Conservation (phyloP, 2,113 vertebrate species). For the Forbesichthys papilliferus region DNA sequence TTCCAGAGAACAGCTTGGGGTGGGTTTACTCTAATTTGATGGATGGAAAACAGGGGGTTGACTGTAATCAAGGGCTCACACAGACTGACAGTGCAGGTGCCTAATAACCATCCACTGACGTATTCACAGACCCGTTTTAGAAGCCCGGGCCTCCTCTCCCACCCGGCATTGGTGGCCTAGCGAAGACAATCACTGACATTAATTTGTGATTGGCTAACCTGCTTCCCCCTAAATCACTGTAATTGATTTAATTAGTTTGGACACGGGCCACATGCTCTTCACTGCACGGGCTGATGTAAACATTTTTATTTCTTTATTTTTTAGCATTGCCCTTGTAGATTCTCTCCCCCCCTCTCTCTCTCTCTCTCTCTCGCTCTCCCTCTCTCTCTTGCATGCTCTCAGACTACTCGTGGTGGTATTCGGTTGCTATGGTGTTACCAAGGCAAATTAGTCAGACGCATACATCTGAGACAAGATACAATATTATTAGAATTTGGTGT, state of each 20-base stretch:
- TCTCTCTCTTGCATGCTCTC: background rate
- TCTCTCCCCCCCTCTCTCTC: background rate
- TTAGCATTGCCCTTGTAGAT: background rate
- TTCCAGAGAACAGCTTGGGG: conserved; percentile 1
- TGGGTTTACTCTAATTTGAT: conserved; percentile 54
- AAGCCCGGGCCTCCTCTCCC: conserved; percentile 37
- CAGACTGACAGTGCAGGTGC: conserved; percentile 72
- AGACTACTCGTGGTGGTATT: conserved; percentile 1
- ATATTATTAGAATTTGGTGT: background rate
- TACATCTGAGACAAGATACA: conserved; percentile 7
- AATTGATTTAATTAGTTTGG: conserved; percentile 78
- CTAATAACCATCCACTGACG: conserved; percentile 70
- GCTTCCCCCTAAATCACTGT: conserved; percentile 67
- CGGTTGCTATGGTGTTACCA: conserved; percentile 31
- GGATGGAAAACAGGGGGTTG: conserved; percentile 47
- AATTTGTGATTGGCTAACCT: conserved; percentile 60
- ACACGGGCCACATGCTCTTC: conserved; percentile 59
- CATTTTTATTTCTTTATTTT: background rate
- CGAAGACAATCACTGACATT: conserved; percentile 55
- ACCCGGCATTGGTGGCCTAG: conserved; percentile 35
- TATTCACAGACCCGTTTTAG: conserved; percentile 55
- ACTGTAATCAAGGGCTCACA: conserved; percentile 62
- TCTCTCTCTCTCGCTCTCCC: background rate
- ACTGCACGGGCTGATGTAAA: conserved; percentile 22
- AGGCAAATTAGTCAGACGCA: conserved; percentile 2